Base-by-base conservation (phyloP, 2,113 vertebrate species). In the Mustela lutreola region DNA sequence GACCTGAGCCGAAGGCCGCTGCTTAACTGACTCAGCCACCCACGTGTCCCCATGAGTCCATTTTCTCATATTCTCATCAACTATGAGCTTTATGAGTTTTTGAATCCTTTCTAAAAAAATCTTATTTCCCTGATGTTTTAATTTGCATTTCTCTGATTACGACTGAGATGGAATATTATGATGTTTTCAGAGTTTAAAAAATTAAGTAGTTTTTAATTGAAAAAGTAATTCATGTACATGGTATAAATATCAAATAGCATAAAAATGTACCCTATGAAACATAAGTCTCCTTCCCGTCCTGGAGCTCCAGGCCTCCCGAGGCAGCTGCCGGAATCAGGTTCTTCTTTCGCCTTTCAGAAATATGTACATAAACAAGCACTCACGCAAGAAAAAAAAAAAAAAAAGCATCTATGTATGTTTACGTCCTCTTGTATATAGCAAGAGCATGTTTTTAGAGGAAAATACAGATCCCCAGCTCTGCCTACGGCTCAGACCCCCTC, bases 141-240 rank as follows among this genome's bases (percentile, higher is more conserved):
- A 95, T 94, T 97, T 97, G 56, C 85, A 94, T 93, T 67, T 94
- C 91, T 95, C 84, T 96, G 93, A 94, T 96, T 88, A 91, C 7
- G 83, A 24, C 48, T 75, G 81, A 97, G 81, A 94, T 53, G 11
- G 80, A 92, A 80, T 76, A 90, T 88, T 87, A 88, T 95, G 70
- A 89, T 97, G 76, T 90, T 94, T 95, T 58, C 81, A 88, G 28
- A 48, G 45, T 75, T 95, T 87, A 96, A 97, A 95, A 98, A 91
- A 96, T 88, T 94, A 91, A 94, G 84, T 88, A 50, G 76, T 88
- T 97, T 97, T 97, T 97, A 97, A 95, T 94, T 88, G 96, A 90
- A 80, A 94, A 84, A 91, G 48, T 82, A 95, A 80, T 84, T 94
- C 80, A 60, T 33, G 36, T 79, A 94, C 48, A 50, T 76, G 75